A percentile compares a stretch with the other conserved stretches of the same genome.
Conservation (phyloP, 2,888 invertebrate species). For the Lomographa bimaculata region DNA sequence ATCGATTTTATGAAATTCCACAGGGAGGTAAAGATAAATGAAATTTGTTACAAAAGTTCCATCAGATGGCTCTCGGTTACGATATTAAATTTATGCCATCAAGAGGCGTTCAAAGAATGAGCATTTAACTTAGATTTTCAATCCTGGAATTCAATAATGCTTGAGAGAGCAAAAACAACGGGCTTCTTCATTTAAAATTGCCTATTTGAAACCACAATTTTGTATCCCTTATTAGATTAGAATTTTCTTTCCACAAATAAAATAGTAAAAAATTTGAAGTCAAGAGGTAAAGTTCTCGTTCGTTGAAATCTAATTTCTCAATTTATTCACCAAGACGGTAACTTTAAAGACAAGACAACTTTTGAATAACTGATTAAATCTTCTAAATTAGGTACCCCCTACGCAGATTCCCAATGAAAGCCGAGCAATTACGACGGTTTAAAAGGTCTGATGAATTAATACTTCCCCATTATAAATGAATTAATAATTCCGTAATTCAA, state of each 20-base stretch:
- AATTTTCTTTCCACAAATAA: slow-evolving; percentile 10
- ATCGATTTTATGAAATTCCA: slow-evolving; percentile 77
- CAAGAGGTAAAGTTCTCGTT: slow-evolving; percentile 5
- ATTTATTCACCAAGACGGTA: slow-evolving; percentile 15
- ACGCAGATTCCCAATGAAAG: slow-evolving; percentile 23
- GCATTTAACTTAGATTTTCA: slow-evolving; percentile 70
- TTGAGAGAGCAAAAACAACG: slow-evolving; percentile 41
- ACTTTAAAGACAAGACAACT: slow-evolving; percentile 12
- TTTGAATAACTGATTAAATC: slow-evolving; percentile 20
- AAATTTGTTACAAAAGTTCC: slow-evolving; percentile 80
- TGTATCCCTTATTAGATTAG: slow-evolving; percentile 18
- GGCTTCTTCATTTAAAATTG: slow-evolving; percentile 25
- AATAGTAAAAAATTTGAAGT: slow-evolving; percentile 2
- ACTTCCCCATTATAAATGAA: slow-evolving; percentile 26
- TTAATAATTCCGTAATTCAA: slow-evolving; percentile 35
- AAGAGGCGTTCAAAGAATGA: slow-evolving; percentile 72
- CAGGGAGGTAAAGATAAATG: slow-evolving; percentile 67
- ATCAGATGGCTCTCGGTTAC: slow-evolving; percentile 66
- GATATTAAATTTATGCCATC: slow-evolving; percentile 80
- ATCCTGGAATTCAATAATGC: slow-evolving; percentile 62
- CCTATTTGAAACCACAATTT: slow-evolving; percentile 18
- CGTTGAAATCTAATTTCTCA: slow-evolving; percentile 11
- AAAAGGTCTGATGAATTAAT: slow-evolving; percentile 27
- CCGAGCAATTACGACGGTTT: slow-evolving; percentile 25
- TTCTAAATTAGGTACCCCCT: slow-evolving; percentile 21